phyloP scores from a whole-genome alignment of 2,113 vertebrate species.

The Pollachius pollachius region DNA sequence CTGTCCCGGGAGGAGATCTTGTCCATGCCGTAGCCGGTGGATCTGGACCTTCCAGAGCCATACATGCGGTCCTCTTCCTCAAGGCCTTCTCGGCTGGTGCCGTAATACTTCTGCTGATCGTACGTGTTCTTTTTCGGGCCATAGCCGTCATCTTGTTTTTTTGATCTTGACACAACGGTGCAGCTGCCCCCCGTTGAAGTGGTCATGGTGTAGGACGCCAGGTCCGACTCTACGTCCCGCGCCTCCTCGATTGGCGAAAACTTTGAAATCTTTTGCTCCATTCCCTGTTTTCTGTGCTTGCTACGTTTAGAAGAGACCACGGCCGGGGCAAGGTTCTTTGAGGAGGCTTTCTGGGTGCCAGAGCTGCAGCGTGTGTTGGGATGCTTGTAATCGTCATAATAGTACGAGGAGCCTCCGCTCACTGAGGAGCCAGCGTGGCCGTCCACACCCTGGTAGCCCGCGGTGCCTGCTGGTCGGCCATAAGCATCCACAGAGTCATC shows the following conservation, averaged over 20 bases:
- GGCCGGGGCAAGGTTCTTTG: constrained; percentile 90
- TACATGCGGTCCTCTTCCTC: constrained; percentile 91
- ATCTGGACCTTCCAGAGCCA: constrained; percentile 81
- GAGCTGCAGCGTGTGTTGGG: constrained; percentile 74
- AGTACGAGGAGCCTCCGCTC: constrained; percentile 75
- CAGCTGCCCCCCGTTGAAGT: constrained; percentile 81
- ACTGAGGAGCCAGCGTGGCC: constrained; percentile 60
- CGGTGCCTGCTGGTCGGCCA: constrained; percentile 72
- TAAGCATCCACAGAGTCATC: constrained; percentile 82
- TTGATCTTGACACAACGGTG: constrained; percentile 85
- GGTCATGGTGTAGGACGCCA: constrained; percentile 85
- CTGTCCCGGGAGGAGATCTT: constrained; percentile 86
- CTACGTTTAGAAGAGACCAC: constrained; percentile 93
- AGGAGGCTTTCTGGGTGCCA: constrained; percentile 83
- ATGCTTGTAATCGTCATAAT: constrained; percentile 89
- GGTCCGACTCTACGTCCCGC: constrained; percentile 93
- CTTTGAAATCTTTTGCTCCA: constrained; percentile 98
- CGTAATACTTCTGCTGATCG: constrained; percentile 93
- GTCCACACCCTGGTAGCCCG: constrained; percentile 61
- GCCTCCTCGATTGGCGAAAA: constrained; percentile 99
- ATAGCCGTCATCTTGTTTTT: constrained; percentile 84
- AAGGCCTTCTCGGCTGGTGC: constrained; percentile 81
- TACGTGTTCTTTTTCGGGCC: constrained; percentile 92
- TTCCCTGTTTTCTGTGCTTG: constrained; percentile 96
- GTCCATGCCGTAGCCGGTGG: constrained; percentile 87